These are phyloP conservation scores for Drosophila prosaltans DNA, from an alignment of 1,140 invertebrate species.

Conservation along the genomic window DNA sequence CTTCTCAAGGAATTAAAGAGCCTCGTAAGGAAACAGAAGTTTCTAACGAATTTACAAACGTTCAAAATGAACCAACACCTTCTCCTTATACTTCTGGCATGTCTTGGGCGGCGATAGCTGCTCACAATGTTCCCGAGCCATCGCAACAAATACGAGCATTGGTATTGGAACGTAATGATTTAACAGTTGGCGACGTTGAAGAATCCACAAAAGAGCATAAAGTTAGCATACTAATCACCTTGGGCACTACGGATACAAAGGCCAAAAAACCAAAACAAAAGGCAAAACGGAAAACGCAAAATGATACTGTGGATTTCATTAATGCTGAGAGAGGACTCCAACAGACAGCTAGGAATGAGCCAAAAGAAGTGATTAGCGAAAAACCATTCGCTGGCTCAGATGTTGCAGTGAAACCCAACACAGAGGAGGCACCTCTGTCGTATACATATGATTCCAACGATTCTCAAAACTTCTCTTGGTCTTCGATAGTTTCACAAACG, in stretches of 20 bases:
- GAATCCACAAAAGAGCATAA: slow-evolving; percentile 28
- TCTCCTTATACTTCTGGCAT: slow-evolving; percentile 52
- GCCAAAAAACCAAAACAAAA: slow-evolving; percentile 72
- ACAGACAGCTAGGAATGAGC: slow-evolving; percentile 18
- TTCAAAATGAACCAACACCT: slow-evolving; percentile 17
- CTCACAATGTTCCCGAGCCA: slow-evolving; percentile 78
- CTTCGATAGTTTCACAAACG: too few relatives aligned
- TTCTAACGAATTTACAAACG: neutral
- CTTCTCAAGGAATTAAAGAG: neutral
- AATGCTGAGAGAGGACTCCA: slow-evolving; percentile 55
- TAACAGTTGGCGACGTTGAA: slow-evolving; percentile 11
- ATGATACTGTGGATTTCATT: slow-evolving; percentile 56
- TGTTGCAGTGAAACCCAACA: neutral
- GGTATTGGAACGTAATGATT: slow-evolving; percentile 37
- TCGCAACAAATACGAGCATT: slow-evolving; percentile 66
- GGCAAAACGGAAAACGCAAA: slow-evolving; percentile 53
- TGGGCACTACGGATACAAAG: slow-evolving; percentile 56
- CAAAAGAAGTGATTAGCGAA: neutral
- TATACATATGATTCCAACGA: too few relatives aligned
- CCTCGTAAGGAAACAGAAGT: neutral
- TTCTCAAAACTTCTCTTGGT: too few relatives aligned
- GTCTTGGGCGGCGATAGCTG: slow-evolving; percentile 78
- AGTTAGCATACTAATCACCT: slow-evolving; percentile 50
- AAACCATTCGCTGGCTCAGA: neutral
- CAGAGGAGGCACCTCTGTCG: neutral